These are phyloP conservation scores for Temnothorax longispinosus DNA, from an alignment of 1,140 invertebrate genomes.

Conservation along the genomic window DNA sequence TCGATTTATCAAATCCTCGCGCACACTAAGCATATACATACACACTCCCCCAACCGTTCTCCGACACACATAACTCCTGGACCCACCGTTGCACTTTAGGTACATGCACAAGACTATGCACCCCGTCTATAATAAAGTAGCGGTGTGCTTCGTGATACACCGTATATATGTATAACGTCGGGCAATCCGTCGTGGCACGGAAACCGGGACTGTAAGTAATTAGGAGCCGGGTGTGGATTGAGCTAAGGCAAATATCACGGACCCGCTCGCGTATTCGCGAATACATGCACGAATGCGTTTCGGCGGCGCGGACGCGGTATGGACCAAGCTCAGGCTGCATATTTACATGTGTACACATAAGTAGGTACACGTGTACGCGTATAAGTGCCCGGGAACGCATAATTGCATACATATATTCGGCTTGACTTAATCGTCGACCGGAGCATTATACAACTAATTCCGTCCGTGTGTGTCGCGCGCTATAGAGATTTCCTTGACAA, in stretches of 20 bases:
- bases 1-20: background rate
- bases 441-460: conserved; percentile 41
- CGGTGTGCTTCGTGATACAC: conserved; percentile 56
- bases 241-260: conserved; percentile 80
- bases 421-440: conserved; percentile 54
- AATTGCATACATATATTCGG: conserved; percentile 68
- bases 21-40: too few relatives aligned
- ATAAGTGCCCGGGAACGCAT: conserved; percentile 63
- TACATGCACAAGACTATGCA: conserved; percentile 53
- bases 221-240: conserved; percentile 78
- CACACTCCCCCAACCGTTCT: background rate
- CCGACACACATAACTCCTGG: conserved; percentile 35
- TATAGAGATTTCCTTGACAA: conserved; percentile 9
- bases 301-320: conserved; percentile 69
- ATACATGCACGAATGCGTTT: conserved; percentile 78
- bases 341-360: conserved; percentile 72
- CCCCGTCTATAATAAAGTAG: conserved; percentile 69
- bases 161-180: conserved; percentile 63
- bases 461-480: background rate
- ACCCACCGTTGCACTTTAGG: conserved; percentile 40
- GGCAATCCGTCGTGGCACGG: conserved; percentile 71
- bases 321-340: conserved; percentile 69
- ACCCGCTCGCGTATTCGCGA: conserved; percentile 71
- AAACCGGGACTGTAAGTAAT: conserved; percentile 77
- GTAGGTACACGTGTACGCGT: conserved; percentile 66